These are phyloP conservation scores for Chorisops tibialis DNA, from an alignment of 2,888 invertebrate genomes.

Conservation along the genomic window DNA sequence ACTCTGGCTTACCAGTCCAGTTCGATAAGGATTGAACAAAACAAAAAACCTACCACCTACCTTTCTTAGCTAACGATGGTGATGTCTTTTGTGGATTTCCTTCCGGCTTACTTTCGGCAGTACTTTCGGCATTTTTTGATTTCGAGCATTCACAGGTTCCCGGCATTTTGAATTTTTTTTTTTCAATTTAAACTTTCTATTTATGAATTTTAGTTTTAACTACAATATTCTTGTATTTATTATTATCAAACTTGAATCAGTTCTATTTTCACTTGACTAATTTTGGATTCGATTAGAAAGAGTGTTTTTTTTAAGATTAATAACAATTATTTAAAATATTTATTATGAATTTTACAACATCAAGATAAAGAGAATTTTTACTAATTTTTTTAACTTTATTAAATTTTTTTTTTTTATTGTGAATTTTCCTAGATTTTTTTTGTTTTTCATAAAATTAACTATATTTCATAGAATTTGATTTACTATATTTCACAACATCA, in stretches of 20 bases:
- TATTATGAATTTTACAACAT: slow-evolving; percentile 9
- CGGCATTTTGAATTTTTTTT: neutral
- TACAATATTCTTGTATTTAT: no score
- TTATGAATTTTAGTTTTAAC: no score
- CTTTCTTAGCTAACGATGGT: slow-evolving; percentile 9
- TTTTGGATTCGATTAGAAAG: neutral
- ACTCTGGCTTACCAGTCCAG: no score
- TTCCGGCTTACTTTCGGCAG: neutral
- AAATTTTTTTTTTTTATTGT: slow-evolving; percentile 8
- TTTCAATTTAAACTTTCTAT: neutral
- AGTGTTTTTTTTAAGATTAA: neutral
- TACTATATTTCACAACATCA: slow-evolving; percentile 11
- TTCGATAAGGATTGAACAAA: no score
- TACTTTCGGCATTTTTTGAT: slow-evolving; percentile 4
- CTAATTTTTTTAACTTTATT: neutral
- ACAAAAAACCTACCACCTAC: no score
- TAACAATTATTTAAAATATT: neutral
- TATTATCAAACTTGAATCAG: no score
- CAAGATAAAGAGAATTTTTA: neutral
- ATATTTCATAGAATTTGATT: neutral
- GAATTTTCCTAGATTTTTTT: neutral
- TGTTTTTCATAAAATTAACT: slow-evolving; percentile 3
- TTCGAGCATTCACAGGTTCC: slow-evolving; percentile 20
- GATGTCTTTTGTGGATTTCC: neutral
- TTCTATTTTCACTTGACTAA: neutral